These are phyloP conservation scores for Drosophila hamatofila DNA, from an alignment of 2,888 invertebrate species.

Conservation along the genomic window DNA sequence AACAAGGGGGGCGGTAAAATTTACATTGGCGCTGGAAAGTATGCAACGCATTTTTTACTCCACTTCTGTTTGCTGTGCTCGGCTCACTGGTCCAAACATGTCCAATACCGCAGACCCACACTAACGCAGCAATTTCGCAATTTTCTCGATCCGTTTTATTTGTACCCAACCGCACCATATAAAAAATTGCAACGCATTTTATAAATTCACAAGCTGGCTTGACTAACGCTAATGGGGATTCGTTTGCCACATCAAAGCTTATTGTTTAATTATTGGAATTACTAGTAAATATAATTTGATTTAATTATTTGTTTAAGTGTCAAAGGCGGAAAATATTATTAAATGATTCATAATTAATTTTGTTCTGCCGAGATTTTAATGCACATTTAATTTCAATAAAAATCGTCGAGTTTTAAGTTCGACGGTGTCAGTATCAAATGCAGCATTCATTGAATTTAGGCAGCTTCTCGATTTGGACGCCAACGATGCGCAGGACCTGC, in stretches of 20 bases:
- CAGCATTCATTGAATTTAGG: constrained; percentile 59
- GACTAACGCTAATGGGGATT: background rate
- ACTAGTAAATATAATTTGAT: background rate
- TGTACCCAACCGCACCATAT: constrained; percentile 15
- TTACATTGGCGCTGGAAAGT: constrained; percentile 72
- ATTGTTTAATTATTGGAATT: background rate
- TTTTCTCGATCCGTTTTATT: constrained; percentile 87
- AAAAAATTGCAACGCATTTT: too few species aligned
- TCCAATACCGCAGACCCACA: constrained; percentile 18
- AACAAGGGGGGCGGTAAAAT: constrained; percentile 42
- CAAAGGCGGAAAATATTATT: background rate
- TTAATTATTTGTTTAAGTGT: background rate
- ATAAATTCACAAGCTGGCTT: too few species aligned
- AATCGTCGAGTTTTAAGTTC: background rate
- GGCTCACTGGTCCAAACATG: constrained; percentile 42
- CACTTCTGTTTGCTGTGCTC: constrained; percentile 65
- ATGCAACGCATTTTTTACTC: constrained; percentile 76
- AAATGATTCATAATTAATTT: background rate
- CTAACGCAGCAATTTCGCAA: constrained; percentile 85
- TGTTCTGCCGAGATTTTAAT: background rate
- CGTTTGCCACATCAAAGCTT: background rate
- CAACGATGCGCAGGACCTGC: constrained; percentile 41
- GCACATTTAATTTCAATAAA: background rate
- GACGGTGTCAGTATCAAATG: constrained; percentile 26
- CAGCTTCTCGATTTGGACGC: constrained; percentile 54